Evolutionary conservation across 2,797 vertebrate genomes (phyloP).

Genomic region (Iguana delicatissima): DNA sequence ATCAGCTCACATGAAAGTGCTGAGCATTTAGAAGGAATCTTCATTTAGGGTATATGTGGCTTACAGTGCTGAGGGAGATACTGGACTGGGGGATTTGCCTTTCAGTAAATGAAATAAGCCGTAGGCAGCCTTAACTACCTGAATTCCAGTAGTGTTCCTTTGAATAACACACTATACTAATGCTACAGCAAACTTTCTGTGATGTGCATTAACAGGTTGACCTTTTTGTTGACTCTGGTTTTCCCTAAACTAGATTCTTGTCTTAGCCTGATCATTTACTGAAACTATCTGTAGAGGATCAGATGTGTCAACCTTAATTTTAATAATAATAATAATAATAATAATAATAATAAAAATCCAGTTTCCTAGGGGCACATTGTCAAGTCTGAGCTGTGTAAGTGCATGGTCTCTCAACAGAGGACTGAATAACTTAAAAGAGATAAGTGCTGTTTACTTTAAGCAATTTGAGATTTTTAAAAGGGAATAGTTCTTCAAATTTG

Average conservation of each 20-base stretch:
- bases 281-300: constrained; percentile 15
- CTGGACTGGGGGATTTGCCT: constrained; percentile 50
- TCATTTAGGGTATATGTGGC: constrained; percentile 47
- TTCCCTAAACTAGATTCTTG: constrained; percentile 25
- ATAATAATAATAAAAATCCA: constrained; percentile 17
- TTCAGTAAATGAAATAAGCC: constrained; percentile 29
- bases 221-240: constrained; percentile 29
- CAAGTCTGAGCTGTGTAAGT: constrained; percentile 12
- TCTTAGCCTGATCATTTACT: constrained; percentile 12
- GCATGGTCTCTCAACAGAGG: not conserved
- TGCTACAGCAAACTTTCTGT: constrained; percentile 32
- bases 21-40: constrained; percentile 54
- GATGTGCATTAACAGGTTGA: constrained; percentile 5
- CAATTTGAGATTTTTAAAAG: not conserved
- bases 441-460: constrained; percentile 13
- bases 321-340: too few species aligned
- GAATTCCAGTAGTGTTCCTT: constrained; percentile 27
- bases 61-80: constrained; percentile 64
- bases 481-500: not conserved
- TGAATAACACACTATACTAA: constrained; percentile 5
- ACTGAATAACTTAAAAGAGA: not conserved
- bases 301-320: constrained; percentile 34
- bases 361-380: constrained; percentile 43
- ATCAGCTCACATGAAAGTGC: constrained; percentile 51
- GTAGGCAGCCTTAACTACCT: constrained; percentile 24